phyloP scores from a whole-genome alignment of 2,797 vertebrate species.

The Lindbergichthys nudifrons region DNA sequence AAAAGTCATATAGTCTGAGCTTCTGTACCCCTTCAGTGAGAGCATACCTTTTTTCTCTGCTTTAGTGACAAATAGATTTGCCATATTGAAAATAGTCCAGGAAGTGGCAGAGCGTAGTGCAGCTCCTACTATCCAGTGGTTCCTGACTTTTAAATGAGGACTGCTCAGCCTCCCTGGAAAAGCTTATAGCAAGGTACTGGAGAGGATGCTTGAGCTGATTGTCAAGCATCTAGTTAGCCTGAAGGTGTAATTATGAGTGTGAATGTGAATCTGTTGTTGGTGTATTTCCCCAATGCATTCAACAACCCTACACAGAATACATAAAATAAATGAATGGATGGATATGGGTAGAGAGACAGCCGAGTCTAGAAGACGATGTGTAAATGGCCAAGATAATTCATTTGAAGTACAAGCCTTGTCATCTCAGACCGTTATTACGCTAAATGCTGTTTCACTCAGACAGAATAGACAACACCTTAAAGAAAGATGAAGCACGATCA shows the following conservation, averaged over 20 bases:
- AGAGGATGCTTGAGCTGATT: slow-evolving; percentile 12
- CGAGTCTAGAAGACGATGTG: background rate
- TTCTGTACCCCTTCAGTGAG: background rate
- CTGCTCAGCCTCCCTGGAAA: slow-evolving; percentile 4
- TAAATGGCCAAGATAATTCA: slow-evolving; percentile 2
- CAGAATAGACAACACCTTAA: slow-evolving; percentile 30
- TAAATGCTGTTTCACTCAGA: slow-evolving; percentile 24
- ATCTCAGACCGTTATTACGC: slow-evolving; percentile 9
- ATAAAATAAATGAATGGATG: slow-evolving; percentile 1
- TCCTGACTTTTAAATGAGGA: background rate
- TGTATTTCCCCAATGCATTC: background rate
- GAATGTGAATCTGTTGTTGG: slow-evolving; percentile 20
- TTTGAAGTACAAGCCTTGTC: background rate
- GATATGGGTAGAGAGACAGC: background rate
- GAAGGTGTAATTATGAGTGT: slow-evolving; percentile 1
- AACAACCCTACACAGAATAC: background rate
- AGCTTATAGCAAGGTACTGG: background rate
- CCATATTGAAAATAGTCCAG: background rate
- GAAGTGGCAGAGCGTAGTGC: background rate
- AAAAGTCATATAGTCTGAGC: background rate
- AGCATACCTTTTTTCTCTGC: background rate
- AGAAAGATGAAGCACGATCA: slow-evolving; percentile 30
- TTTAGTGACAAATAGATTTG: background rate
- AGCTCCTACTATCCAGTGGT: slow-evolving; percentile 4
- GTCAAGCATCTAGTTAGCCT: slow-evolving; percentile 4